Percentiles rank a stretch among this genome's conserved stretches.
phyloP scores from a whole-genome alignment of 2,888 invertebrate genomes.

The Metallyticus violacea region DNA sequence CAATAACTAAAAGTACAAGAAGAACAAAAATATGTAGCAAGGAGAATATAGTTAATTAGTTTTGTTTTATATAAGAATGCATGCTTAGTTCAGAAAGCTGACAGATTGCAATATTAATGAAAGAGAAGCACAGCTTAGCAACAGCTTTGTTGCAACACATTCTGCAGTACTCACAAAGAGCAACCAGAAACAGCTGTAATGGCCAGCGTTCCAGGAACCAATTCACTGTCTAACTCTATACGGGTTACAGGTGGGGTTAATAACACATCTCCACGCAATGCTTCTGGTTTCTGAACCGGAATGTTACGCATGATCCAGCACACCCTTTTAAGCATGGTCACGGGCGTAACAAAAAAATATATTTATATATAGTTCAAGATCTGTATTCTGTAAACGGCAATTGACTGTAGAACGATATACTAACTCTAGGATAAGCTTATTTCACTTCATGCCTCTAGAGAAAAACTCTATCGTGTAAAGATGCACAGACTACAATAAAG shows the following conservation, averaged over 20 bases:
- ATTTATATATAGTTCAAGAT: no score
- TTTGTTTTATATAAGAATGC: no score
- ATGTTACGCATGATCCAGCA: neutral
- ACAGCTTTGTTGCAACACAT: neutral
- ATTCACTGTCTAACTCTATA: neutral
- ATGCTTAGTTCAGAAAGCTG: no score
- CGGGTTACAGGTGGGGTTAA: neutral
- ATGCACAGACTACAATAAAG: no score
- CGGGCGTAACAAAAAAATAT: neutral
- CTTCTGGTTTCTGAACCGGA: neutral
- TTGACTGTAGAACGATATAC: no score
- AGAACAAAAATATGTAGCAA: no score
- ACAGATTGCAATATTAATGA: neutral
- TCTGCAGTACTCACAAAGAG: neutral
- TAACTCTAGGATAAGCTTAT: no score
- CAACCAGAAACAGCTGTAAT: neutral
- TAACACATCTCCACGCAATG: neutral
- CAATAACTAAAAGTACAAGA: no score
- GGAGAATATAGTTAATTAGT: no score
- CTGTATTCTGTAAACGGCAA: no score
- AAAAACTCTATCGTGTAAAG: no score
- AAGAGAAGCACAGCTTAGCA: neutral
- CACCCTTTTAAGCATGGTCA: neutral
- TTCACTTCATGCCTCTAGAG: no score
- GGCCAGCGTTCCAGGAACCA: neutral